Evolutionary conservation across 2,888 invertebrate genomes (phyloP).

Genomic region (Athalia cordata): DNA sequence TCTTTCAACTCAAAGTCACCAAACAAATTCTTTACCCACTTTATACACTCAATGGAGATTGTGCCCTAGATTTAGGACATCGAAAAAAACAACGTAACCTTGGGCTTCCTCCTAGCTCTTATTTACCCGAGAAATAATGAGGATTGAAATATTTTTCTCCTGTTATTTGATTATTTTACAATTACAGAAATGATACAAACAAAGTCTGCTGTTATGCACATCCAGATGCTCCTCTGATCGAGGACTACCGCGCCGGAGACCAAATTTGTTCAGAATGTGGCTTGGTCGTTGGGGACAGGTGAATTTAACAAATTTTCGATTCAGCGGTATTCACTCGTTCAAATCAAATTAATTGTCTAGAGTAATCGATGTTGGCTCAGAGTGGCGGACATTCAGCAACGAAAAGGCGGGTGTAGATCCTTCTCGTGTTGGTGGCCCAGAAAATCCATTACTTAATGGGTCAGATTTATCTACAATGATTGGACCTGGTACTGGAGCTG

Average conservation of each 20-base stretch:
- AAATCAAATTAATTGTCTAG: slow-evolving; percentile 74
- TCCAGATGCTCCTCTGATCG: slow-evolving; percentile 96
- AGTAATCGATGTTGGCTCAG: slow-evolving; percentile 99
- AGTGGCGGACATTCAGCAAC: slow-evolving; percentile 99
- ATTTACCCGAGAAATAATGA: too few species aligned
- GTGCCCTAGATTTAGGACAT: too few species aligned
- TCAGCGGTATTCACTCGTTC: too few species aligned
- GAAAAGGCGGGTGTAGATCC: slow-evolving; percentile 98
- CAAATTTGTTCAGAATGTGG: slow-evolving; percentile 99
- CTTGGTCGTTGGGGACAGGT: slow-evolving; percentile 99
- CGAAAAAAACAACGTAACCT: too few species aligned
- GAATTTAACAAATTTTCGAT: slow-evolving; percentile 57
- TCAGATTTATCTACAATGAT: slow-evolving; percentile 98
- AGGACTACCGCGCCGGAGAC: slow-evolving; percentile 99
- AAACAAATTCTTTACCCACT: too few species aligned
- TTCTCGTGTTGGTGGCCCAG: slow-evolving; percentile 99
- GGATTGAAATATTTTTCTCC: too few species aligned
- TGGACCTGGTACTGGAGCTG: slow-evolving; percentile 81
- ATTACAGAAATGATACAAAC: slow-evolving; percentile 81
- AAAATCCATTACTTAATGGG: slow-evolving; percentile 96
- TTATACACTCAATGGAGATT: too few species aligned
- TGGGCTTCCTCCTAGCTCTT: too few species aligned
- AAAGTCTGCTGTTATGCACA: slow-evolving; percentile 94
- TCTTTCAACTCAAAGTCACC: too few species aligned
- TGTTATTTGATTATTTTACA: slow-evolving; percentile 40